Evolutionary conservation across 64 coral and sea anemone species (phyloP), one percentile per base, ranked within the genome.

Genomic region (Pocillopora verrucosa): DNA sequence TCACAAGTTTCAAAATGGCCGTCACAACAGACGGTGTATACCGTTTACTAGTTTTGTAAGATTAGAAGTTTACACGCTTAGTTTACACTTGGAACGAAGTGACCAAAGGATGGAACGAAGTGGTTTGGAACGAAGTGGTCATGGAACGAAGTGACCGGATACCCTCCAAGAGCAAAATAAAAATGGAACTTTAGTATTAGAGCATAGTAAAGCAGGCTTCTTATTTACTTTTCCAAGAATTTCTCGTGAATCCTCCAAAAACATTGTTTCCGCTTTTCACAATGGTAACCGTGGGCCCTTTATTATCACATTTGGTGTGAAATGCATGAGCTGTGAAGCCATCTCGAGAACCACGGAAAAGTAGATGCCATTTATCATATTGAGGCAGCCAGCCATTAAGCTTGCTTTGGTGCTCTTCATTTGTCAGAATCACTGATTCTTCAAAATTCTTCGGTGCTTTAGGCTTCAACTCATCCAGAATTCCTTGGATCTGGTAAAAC

Each of bases 171-270:
- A 51, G 41, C 41, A 51, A 51, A 51, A 51, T 51, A 51, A 51
- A 30, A 51, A 3, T 51, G 41, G 11, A 74, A 4, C 26, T 30
- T 74, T 12, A 11, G 25, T 73, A 25, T 11, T 25, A 73, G n/a
- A 22, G 22, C 22, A 3, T 17, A 67, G 2, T 67, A 15, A 67
- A 67, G 26, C 17, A n/a, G 3, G 12, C 12, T 13, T 24, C 19
- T 24, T 14, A 68, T 59, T 84, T 86, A 92, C 90, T 73, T 92
- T 25, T 25, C 90, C 90, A 92, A 9, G 80, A 45, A 9, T 86
- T 25, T 19, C 77, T 34, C 0, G 82, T 63, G 61, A 63, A 92
- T 15, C 90, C 90, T 22, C 90, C 90, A 87, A 92, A 92, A 38
- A 20, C 65, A 36, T 61, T 87, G 38, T 61, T 72, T 16, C 83